Evolutionary conservation across 2,888 invertebrate species (phyloP).

Genomic region (Drosophila buzzatii): DNA sequence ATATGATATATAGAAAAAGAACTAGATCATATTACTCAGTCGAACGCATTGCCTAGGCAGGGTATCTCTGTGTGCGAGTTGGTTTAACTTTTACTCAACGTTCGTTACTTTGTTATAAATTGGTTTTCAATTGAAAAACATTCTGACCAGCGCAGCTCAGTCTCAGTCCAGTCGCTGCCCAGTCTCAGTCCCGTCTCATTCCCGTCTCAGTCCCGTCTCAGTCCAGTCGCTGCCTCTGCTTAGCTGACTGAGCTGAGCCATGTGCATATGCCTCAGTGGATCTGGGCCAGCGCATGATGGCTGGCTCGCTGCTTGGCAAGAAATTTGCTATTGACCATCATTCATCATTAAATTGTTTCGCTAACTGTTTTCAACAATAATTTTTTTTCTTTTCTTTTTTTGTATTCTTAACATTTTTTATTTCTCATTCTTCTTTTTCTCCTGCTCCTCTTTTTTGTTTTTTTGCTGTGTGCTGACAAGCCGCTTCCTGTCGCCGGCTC

Average conservation of each 20-base stretch:
- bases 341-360: constrained; percentile 81
- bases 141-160: constrained; percentile 11
- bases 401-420: constrained; percentile 1
- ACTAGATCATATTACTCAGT: too few relatives aligned
- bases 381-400: constrained; percentile 36
- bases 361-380: constrained; percentile 76
- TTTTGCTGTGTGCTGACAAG: constrained; percentile 65
- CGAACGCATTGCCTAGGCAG: background rate
- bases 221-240: constrained; percentile 23
- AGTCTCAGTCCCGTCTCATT: background rate
- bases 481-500: constrained; percentile 58
- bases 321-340: constrained; percentile 73
- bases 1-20: too few relatives aligned
- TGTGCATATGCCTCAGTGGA: constrained; percentile 60
- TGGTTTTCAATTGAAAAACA: constrained; percentile 67
- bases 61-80: constrained; percentile 11
- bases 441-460: constrained; percentile 8
- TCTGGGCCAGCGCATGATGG: background rate
- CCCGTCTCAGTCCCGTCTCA: background rate
- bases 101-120: constrained; percentile 57
- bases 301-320: constrained; percentile 17
- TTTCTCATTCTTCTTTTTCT: background rate
- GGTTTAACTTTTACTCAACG: background rate
- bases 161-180: background rate
- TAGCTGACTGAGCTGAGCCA: constrained; percentile 48